phyloP scores from a whole-genome alignment of 23 tunicate genomes.

The Clavelina lepadiformis region DNA sequence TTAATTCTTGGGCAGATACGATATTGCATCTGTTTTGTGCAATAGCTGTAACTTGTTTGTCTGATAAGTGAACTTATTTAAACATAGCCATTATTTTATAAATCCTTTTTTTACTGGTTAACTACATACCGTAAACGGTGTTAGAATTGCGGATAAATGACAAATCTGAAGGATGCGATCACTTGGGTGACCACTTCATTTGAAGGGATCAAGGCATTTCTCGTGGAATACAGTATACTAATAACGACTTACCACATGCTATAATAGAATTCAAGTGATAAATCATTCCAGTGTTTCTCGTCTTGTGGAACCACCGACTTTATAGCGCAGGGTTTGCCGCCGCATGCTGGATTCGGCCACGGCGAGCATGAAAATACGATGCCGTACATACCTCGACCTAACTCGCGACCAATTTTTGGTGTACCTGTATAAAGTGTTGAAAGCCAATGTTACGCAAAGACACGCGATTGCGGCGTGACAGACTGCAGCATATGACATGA shows the following conservation, averaged over 20 bases:
- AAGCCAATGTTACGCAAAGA: background rate
- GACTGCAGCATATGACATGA: too few relatives aligned
- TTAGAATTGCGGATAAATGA: too few relatives aligned
- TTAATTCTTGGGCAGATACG: too few relatives aligned
- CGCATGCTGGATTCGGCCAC: slow-evolving; percentile 28
- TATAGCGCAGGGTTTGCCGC: slow-evolving; percentile 52
- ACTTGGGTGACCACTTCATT: too few relatives aligned
- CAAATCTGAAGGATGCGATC: too few relatives aligned
- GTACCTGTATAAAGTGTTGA: slow-evolving; percentile 27
- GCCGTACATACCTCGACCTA: slow-evolving; percentile 85
- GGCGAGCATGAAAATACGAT: slow-evolving; percentile 43
- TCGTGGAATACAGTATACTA: too few relatives aligned
- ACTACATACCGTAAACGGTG: background rate
- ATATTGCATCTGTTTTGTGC: too few relatives aligned
- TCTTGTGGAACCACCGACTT: slow-evolving; percentile 70
- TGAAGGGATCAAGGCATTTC: too few relatives aligned
- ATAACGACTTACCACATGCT: slow-evolving; percentile 57
- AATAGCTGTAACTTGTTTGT: background rate
- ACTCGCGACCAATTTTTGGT: slow-evolving; percentile 63
- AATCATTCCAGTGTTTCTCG: slow-evolving; percentile 72
- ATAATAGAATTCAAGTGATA: slow-evolving; percentile 76
- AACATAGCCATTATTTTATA: background rate
- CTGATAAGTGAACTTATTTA: too few relatives aligned
- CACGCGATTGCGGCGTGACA: too few relatives aligned
- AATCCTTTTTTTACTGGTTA: background rate